Evolutionary conservation across 2,797 vertebrate genomes (phyloP).

Genomic region (Ispidina picta): DNA sequence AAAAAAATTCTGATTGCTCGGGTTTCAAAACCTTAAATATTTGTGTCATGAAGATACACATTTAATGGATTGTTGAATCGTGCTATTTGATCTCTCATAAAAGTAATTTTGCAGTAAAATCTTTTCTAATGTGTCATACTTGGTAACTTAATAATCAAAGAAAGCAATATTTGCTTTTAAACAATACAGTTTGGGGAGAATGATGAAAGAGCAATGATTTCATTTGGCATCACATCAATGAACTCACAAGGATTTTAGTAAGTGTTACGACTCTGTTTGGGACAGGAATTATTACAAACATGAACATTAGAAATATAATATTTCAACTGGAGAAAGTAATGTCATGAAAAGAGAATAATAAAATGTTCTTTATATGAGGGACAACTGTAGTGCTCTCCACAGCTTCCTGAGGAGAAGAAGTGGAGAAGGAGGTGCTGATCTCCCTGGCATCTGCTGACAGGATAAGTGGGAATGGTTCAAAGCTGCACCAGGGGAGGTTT

Average conservation of each 20-base stretch:
- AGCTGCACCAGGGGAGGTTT: neutral
- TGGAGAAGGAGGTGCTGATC: neutral
- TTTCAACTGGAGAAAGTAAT: neutral
- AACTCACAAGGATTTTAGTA: neutral
- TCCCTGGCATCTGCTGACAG: neutral
- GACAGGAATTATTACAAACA: neutral
- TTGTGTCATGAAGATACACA: neutral
- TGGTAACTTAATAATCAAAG: constrained; percentile 35
- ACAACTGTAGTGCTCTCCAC: neutral
- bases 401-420: neutral
- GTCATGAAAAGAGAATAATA: neutral
- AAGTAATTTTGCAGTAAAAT: constrained; percentile 5
- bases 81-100: neutral
- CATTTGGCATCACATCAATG: constrained; percentile 34
- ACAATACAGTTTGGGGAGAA: neutral
- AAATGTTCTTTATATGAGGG: neutral
- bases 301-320: neutral
- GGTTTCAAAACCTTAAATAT: neutral
- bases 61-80: neutral
- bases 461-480: neutral
- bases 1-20: neutral
- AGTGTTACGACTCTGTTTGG: neutral
- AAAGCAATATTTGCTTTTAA: constrained; percentile 1
- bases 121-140: neutral
- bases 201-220: constrained; percentile 48